Evolutionary conservation across 2,888 invertebrate species (phyloP).

Genomic region (Latrodectus elegans): DNA sequence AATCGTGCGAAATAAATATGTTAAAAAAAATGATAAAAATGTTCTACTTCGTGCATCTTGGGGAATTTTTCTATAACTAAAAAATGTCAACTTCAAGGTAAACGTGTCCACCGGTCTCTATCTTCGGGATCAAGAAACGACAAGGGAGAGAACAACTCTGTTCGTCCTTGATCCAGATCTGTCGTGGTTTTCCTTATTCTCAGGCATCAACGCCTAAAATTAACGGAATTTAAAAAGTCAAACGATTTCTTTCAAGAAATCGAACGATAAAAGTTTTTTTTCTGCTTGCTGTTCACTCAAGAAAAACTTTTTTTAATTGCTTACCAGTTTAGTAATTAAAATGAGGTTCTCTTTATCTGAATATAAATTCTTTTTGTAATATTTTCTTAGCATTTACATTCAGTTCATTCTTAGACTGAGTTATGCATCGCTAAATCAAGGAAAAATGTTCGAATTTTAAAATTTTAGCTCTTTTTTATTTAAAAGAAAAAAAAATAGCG

Average conservation of each 20-base stretch:
- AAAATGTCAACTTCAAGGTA: conserved; percentile 50
- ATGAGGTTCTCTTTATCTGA: background rate
- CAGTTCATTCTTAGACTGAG: background rate
- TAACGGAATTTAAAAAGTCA: conserved; percentile 16
- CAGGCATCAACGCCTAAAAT: conserved; percentile 29
- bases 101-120: conserved; percentile 30
- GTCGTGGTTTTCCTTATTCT: conserved; percentile 16
- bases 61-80: conserved; percentile 15
- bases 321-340: background rate
- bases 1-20: too few relatives aligned
- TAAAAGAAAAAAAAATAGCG: too few relatives aligned
- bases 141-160: background rate
- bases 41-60: conserved; percentile 23
- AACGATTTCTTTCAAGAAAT: background rate
- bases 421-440: too few relatives aligned
- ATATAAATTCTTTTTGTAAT: background rate
- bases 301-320: background rate
- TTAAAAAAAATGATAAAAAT: background rate
- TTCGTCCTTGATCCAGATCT: conserved; percentile 40
- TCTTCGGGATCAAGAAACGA: conserved; percentile 28
- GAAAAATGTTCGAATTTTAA: too few relatives aligned
- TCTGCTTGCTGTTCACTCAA: background rate
- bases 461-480: too few relatives aligned
- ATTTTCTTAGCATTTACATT: background rate
- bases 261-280: background rate